Evolutionary conservation across 2,888 invertebrate genomes (phyloP), one percentile per base, ranked within the genome.

Genomic region (Mesorhabditis sp.): DNA sequence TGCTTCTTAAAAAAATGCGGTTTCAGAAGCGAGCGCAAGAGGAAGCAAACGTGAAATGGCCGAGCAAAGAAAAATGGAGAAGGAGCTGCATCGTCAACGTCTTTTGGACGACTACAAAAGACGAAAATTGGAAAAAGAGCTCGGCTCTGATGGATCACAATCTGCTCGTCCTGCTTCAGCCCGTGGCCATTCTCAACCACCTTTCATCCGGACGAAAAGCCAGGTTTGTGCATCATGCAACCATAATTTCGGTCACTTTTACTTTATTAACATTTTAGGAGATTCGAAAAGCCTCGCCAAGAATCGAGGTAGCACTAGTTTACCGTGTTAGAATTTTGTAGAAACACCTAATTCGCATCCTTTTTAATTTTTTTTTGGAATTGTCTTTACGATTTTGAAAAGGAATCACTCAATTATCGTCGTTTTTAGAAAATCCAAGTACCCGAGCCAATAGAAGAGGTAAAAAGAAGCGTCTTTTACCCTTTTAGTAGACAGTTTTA

Each of bases 71-170:
- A 83, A 83, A 65, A 62, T 83, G 43, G 84, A 84, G 73, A 79
- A 82, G 67, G 83, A 83, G 62, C 70, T 81, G 44, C 81, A 80
- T 70, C 72, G 83, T 62, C 83, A 84, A 72, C 76, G 80, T 69
- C 76, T 83, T 41, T 71, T 84, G 67, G 84, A 84, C 61, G 83
- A 83, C n/a, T 84, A 84, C 74, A 83, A 84, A 68, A 69, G 81
- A 65, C 80, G 78, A 66, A 84, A 84, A 70, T 43, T 79, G 65
- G 84, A 84, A 67, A 82, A 83, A 69, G 84, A 84, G 64, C 66
- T 81, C 5, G 80, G 79, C 7, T 70, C 71, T 4, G 75, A 74
- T 58, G 80, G 67, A 62, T 67, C 65, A 41, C 72, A 72, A 64
- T 71, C 71, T 6, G 79, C 77, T 15, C 75, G 73, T 68, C 72